These are phyloP conservation scores for Acromyrmex charruanus DNA, from an alignment of 1,140 invertebrate genomes.

Conservation along the genomic window DNA sequence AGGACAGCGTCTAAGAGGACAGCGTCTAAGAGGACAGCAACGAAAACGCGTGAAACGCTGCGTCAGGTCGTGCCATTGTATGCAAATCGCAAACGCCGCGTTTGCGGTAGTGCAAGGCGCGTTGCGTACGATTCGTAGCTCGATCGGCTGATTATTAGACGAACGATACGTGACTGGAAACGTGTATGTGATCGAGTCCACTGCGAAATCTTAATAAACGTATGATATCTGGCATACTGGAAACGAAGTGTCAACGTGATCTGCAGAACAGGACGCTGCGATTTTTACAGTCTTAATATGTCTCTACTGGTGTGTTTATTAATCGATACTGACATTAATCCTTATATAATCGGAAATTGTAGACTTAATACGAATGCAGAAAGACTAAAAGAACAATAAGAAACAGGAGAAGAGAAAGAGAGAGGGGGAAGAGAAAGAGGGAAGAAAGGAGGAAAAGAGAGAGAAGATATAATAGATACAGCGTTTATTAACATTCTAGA, in stretches of 20 bases:
- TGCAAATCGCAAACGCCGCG: conserved; percentile 59
- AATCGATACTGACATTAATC: conserved; percentile 38
- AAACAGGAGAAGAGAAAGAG: neutral
- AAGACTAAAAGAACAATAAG: conserved; percentile 5
- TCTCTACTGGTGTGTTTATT: conserved; percentile 1
- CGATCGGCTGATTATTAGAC: conserved; percentile 72
- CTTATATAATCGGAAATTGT: conserved; percentile 14
- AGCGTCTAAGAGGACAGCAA: conserved; percentile 40
- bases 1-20: conserved; percentile 28
- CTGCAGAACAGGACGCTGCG: neutral
- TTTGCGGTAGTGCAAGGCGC: conserved; percentile 50
- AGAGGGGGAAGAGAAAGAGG: neutral
- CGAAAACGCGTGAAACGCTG: conserved; percentile 73
- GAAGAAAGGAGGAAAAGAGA: neutral
- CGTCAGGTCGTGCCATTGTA: conserved; percentile 71
- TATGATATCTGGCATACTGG: conserved; percentile 3
- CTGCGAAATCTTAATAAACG: conserved; percentile 56
- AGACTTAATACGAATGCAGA: conserved; percentile 5
- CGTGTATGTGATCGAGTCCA: neutral
- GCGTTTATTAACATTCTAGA: too few species aligned
- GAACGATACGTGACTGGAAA: conserved; percentile 64
- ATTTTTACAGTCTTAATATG: conserved; percentile 16
- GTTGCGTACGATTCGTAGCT: conserved; percentile 27
- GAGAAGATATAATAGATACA: too few species aligned
- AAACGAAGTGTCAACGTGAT: conserved; percentile 19